Conservation (phyloP, 1,140 invertebrate species). For the Drosophila leontia region DNA sequence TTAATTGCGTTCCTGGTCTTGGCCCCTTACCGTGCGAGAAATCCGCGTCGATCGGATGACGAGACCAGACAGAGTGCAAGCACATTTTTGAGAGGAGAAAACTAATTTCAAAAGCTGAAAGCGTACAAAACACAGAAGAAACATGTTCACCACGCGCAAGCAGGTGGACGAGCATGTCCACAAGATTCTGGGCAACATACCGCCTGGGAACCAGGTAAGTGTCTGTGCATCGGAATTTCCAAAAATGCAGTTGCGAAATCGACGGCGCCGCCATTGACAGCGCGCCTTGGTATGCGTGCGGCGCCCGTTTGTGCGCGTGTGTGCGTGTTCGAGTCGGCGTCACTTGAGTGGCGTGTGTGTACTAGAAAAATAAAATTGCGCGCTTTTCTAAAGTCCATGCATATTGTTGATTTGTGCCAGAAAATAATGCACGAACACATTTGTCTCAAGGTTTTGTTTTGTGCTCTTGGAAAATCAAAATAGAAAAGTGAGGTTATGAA, state of each 20-base stretch:
- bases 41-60: constrained; percentile 17
- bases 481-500: constrained; percentile 31
- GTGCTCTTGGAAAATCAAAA: constrained; percentile 20
- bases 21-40: constrained; percentile 8
- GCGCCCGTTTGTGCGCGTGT: constrained; percentile 13
- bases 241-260: constrained; percentile 71
- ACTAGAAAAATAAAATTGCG: constrained; percentile 33
- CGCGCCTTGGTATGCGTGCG: constrained; percentile 27
- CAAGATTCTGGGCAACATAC: constrained; percentile 53
- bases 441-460: background rate
- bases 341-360: constrained; percentile 29
- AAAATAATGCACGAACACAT: background rate
- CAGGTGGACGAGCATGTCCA: constrained; percentile 67
- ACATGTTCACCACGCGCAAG: constrained; percentile 58
- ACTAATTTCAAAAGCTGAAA: constrained; percentile 4
- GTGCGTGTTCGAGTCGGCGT: constrained; percentile 38
- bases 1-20: background rate
- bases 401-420: background rate
- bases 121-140: constrained; percentile 1
- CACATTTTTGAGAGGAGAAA: constrained; percentile 47
- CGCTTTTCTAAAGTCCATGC: constrained; percentile 29
- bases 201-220: constrained; percentile 56
- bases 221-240: constrained; percentile 33
- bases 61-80: constrained; percentile 19
- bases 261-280: constrained; percentile 50